phyloP scores from a whole-genome alignment of 1,140 invertebrate genomes.

The Sitodiplosis mosellana region DNA sequence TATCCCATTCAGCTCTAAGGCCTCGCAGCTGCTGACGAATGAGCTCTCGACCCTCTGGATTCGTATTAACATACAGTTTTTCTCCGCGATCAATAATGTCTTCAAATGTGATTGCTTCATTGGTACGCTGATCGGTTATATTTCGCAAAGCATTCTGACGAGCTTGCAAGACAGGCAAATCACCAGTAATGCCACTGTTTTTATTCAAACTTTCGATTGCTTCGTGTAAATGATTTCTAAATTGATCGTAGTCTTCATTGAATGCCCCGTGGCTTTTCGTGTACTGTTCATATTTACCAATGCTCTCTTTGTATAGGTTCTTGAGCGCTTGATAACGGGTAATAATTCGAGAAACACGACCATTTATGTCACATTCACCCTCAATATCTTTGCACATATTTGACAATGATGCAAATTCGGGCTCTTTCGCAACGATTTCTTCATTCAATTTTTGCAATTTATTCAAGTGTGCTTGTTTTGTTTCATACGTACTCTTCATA shows the following conservation, averaged over 20 bases:
- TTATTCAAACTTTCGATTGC: slow-evolving; percentile 53
- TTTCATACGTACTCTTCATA: slow-evolving; percentile 63
- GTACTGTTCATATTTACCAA: slow-evolving; percentile 61
- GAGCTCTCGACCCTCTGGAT: slow-evolving; percentile 80
- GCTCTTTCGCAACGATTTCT: slow-evolving; percentile 50
- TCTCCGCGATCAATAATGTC: slow-evolving; percentile 74
- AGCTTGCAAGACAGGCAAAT: slow-evolving; percentile 66
- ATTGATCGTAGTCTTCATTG: slow-evolving; percentile 55
- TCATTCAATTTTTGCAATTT: slow-evolving; percentile 56
- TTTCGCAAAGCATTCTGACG: slow-evolving; percentile 67
- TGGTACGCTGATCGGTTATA: slow-evolving; percentile 58
- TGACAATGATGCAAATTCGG: slow-evolving; percentile 48
- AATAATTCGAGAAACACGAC: slow-evolving; percentile 57
- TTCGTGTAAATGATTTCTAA: slow-evolving; percentile 52
- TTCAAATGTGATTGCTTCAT: slow-evolving; percentile 68
- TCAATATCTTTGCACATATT: slow-evolving; percentile 53
- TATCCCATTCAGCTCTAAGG: slow-evolving; percentile 70
- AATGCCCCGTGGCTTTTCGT: slow-evolving; percentile 72
- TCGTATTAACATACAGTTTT: slow-evolving; percentile 80
- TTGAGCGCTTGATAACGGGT: slow-evolving; percentile 72
- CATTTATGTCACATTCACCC: slow-evolving; percentile 54
- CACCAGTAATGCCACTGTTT: slow-evolving; percentile 70
- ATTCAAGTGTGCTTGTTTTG: slow-evolving; percentile 62
- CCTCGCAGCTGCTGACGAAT: slow-evolving; percentile 74
- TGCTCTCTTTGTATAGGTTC: slow-evolving; percentile 61